Evolutionary conservation across 2,797 vertebrate species (phyloP).

Genomic region (Neoniphon sammara): DNA sequence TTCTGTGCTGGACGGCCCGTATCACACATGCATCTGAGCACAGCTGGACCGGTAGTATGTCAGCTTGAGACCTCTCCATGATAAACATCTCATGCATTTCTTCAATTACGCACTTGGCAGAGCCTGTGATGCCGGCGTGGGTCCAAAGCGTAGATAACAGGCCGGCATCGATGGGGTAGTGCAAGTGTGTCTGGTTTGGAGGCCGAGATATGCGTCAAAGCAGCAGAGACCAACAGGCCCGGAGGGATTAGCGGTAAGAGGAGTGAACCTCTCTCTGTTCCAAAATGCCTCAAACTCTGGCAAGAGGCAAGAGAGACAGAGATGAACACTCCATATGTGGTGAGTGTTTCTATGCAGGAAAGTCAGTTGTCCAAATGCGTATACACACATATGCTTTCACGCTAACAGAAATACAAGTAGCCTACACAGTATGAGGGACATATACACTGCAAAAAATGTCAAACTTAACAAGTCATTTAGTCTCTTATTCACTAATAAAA

Average conservation of each 20-base stretch:
- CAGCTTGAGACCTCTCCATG: constrained; percentile 3
- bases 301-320: constrained; percentile 1
- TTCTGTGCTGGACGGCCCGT: background rate
- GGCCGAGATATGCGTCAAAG: constrained; percentile 56
- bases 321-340: constrained; percentile 29
- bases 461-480: no score
- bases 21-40: background rate
- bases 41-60: constrained; percentile 19
- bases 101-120: constrained; percentile 44
- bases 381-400: no score
- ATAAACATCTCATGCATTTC: constrained; percentile 34
- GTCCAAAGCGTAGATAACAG: constrained; percentile 48
- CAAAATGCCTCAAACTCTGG: constrained; percentile 45
- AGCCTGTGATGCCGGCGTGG: background rate
- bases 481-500: no score
- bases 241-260: constrained; percentile 54
- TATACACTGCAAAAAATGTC: background rate
- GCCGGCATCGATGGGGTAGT: constrained; percentile 37
- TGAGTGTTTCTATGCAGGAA: constrained; percentile 9
- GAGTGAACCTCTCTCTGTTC: constrained; percentile 31
- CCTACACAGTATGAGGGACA: no score
- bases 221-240: constrained; percentile 46
- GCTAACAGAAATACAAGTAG: no score
- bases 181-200: constrained; percentile 46
- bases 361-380: background rate